A percentile compares a stretch with the other conserved stretches of the same genome.
Evolutionary conservation across 2,888 invertebrate genomes (phyloP).

Genomic region (Drosophila basisetae): DNA sequence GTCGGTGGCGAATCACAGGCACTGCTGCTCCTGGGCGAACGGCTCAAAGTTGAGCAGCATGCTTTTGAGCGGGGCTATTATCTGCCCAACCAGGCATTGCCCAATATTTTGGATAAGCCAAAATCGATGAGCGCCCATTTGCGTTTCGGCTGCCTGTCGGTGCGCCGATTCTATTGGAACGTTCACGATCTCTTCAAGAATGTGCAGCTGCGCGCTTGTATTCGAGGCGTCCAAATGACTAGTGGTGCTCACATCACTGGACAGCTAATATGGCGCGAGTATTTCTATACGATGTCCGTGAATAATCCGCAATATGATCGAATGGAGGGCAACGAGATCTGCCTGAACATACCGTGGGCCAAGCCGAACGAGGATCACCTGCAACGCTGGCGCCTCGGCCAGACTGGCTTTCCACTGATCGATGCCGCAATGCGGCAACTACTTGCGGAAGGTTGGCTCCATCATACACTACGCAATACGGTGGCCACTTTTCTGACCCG

Average conservation of each 20-base stretch:
- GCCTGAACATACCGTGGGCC: slow-evolving; percentile 90
- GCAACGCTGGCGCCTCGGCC: slow-evolving; percentile 87
- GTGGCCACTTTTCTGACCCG: slow-evolving; percentile 91
- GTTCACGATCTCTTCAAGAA: slow-evolving; percentile 88
- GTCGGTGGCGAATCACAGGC: slow-evolving; percentile 89
- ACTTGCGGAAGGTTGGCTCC: slow-evolving; percentile 89
- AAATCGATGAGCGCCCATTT: slow-evolving; percentile 90
- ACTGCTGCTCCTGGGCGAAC: slow-evolving; percentile 87
- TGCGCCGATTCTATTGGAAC: slow-evolving; percentile 90
- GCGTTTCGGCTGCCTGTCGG: slow-evolving; percentile 90
- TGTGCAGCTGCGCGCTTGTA: slow-evolving; percentile 85
- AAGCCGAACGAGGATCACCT: slow-evolving; percentile 86
- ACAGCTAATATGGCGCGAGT: slow-evolving; percentile 91
- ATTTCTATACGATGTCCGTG: slow-evolving; percentile 92
- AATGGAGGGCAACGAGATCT: slow-evolving; percentile 90
- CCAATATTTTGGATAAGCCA: slow-evolving; percentile 89
- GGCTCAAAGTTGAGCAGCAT: slow-evolving; percentile 87
- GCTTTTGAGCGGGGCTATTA: slow-evolving; percentile 87
- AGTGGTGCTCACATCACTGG: slow-evolving; percentile 86
- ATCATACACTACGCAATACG: slow-evolving; percentile 89
- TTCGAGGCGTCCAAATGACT: slow-evolving; percentile 67
- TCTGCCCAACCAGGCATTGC: slow-evolving; percentile 89
- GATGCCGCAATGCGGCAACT: slow-evolving; percentile 92
- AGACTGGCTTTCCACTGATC: slow-evolving; percentile 90
- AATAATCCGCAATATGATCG: slow-evolving; percentile 89